phyloP scores from a whole-genome alignment of 53 echinoderm and acorn worm genomes.

The Astropecten irregularis region DNA sequence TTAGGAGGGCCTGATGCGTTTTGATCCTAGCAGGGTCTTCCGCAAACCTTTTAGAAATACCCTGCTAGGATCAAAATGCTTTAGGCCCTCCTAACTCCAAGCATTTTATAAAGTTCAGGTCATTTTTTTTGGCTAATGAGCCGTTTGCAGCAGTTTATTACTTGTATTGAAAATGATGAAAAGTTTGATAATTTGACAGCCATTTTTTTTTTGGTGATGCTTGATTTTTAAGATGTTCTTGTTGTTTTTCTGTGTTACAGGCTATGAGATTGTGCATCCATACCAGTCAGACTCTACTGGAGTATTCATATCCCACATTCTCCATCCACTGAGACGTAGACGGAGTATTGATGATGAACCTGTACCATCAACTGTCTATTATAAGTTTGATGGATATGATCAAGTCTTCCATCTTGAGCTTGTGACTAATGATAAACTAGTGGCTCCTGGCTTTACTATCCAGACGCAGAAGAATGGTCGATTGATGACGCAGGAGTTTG shows the following conservation, averaged over 20 bases:
- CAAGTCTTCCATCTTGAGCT: constrained; percentile 90
- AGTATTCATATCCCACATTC: constrained; percentile 70
- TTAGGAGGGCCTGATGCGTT: too few relatives aligned
- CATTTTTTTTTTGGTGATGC: too few relatives aligned
- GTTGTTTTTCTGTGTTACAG: constrained; percentile 36
- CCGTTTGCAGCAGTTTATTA: too few relatives aligned
- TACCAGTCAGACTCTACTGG: constrained; percentile 80
- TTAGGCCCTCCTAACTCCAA: too few relatives aligned
- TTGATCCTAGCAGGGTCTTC: too few relatives aligned
- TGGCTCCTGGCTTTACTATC: constrained; percentile 85
- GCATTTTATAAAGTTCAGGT: too few relatives aligned
- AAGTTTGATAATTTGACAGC: too few relatives aligned
- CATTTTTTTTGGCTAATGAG: too few relatives aligned
- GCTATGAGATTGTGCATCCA: constrained; percentile 82
- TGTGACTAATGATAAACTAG: constrained; percentile 65
- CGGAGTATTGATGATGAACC: constrained; percentile 16
- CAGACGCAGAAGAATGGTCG: constrained; percentile 70
- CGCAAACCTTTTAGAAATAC: too few relatives aligned
- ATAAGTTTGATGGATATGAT: constrained; percentile 71
- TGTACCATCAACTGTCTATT: constrained; percentile 32
- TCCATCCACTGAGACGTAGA: constrained; percentile 72
- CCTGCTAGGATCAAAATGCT: too few relatives aligned
- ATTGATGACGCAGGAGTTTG: constrained; percentile 63
- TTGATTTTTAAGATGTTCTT: too few relatives aligned
- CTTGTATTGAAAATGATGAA: too few relatives aligned